A percentile compares a stretch with the other conserved stretches of the same genome.
Conservation (phyloP, 1,140 invertebrate genomes). For the Neodiprion virginianus region DNA sequence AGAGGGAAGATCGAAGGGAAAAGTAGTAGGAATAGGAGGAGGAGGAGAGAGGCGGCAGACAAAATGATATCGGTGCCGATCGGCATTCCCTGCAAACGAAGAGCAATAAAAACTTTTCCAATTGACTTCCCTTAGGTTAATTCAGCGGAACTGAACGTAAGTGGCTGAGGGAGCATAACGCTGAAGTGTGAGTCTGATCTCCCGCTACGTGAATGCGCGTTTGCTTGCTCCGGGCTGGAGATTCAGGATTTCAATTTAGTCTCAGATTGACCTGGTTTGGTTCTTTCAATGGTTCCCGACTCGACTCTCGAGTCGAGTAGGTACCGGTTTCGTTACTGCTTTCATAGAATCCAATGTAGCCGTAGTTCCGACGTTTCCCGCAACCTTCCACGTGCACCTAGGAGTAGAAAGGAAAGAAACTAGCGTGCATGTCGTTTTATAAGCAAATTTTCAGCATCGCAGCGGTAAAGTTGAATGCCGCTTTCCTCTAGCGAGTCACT, state of each 20-base stretch:
- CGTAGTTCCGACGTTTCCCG: neutral
- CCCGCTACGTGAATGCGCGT: slow-evolving; percentile 13
- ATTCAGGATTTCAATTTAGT: slow-evolving; percentile 33
- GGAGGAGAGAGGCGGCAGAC: neutral
- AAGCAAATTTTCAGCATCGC: no score
- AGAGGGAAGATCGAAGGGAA: neutral
- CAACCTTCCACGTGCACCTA: neutral
- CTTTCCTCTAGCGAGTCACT: no score
- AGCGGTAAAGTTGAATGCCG: no score
- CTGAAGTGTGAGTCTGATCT: slow-evolving; percentile 9
- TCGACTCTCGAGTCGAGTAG: no score
- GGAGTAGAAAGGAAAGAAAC: neutral
- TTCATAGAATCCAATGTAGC: neutral
- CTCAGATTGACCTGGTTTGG: slow-evolving; percentile 22
- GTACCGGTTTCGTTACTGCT: neutral
- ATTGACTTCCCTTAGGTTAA: slow-evolving; percentile 47
- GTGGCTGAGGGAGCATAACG: slow-evolving; percentile 28
- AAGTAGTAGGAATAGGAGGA: neutral
- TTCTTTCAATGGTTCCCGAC: slow-evolving; percentile 18
- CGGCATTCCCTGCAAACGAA: slow-evolving; percentile 42
- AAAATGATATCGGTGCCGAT: slow-evolving; percentile 31
- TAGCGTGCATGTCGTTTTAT: no score
- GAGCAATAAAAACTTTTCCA: slow-evolving; percentile 51
- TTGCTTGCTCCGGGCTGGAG: slow-evolving; percentile 18
- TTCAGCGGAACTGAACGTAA: slow-evolving; percentile 41